Evolutionary conservation across 1,140 invertebrate species (phyloP), one percentile per base, ranked within the genome.

Genomic region (Whitmania pigra): DNA sequence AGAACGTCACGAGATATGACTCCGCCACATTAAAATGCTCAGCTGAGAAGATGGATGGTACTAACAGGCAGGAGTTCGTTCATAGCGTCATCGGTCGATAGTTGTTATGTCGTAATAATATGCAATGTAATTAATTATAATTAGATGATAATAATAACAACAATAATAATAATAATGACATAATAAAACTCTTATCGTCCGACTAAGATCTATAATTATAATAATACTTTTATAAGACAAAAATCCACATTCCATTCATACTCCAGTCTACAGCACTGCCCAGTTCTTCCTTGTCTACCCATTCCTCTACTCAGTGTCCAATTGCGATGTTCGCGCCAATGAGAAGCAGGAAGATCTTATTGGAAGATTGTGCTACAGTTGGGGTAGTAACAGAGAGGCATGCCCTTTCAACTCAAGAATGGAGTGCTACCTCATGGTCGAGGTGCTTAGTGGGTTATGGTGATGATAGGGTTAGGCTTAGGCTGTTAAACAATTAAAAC

Each of bases 261-360:
- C 9, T n/a, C 29, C 57, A 63, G 57, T 63, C 57, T 63, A 63
- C 57, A 63, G 22, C 18, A 63, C 29, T 7, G 57, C 57, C 29
- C 57, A 63, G 29, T 63, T 63, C 57, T 63, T 63, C 29, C 57
- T 63, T 18, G 11, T 31, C 20, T 63, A 63, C 57, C 57, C 57
- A 13, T 63, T 63, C 57, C 22, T 63, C 18, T 63, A 63, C 20
- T 25, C 57, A 13, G 57, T 63, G 29, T 31, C 57, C 22, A 63
- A 25, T 13, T 63, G 57, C 20, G 57, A 63, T 20, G 22, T 31
- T 22, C 22, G 57, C 9, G 11, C 13, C 11, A 63, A 63, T 20
- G 18, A 63, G 22, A 63, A 63, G 20, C 57, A 63, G 18, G 22
- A 22, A 13, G 57, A 63, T 13, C 22, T 63, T 18, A 63, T 63